Evolutionary conservation across 2,113 vertebrate genomes (phyloP).

Genomic region (Rhea pennata): DNA sequence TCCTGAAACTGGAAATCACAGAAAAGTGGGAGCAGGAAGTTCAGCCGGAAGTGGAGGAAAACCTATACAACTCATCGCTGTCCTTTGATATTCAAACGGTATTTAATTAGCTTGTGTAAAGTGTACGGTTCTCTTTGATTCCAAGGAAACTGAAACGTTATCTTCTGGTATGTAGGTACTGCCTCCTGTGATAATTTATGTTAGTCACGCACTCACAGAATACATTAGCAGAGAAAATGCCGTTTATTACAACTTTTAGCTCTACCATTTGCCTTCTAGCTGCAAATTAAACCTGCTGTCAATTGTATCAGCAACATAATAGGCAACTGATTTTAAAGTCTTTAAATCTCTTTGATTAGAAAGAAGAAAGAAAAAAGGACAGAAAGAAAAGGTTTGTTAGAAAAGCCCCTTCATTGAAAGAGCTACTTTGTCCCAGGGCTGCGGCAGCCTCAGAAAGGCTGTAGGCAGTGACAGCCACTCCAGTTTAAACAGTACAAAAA

Average conservation of each 20-base stretch:
- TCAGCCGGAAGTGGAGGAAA: slow-evolving; percentile 56
- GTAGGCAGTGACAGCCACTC: slow-evolving; percentile 56
- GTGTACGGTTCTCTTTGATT: neutral
- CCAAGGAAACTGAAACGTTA: slow-evolving; percentile 13
- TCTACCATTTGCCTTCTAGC: slow-evolving; percentile 60
- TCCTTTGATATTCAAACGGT: slow-evolving; percentile 77
- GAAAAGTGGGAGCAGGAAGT: slow-evolving; percentile 64
- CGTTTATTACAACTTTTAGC: slow-evolving; percentile 60
- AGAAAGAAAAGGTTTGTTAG: slow-evolving; percentile 45
- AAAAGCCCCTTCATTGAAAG: slow-evolving; percentile 42
- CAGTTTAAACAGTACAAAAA: slow-evolving; percentile 38
- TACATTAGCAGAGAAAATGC: slow-evolving; percentile 52
- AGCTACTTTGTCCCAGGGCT: slow-evolving; percentile 13
- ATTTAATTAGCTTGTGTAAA: slow-evolving; percentile 30
- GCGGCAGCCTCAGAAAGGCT: neutral
- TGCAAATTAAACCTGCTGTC: slow-evolving; percentile 75
- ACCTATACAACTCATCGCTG: slow-evolving; percentile 55
- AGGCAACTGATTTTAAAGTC: slow-evolving; percentile 65
- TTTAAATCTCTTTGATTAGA: slow-evolving; percentile 59
- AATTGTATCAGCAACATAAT: slow-evolving; percentile 72
- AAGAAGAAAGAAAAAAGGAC: slow-evolving; percentile 5
- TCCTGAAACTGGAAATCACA: slow-evolving; percentile 64
- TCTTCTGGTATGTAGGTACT: slow-evolving; percentile 42
- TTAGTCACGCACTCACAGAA: slow-evolving; percentile 55
- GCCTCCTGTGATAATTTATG: slow-evolving; percentile 55